Evolutionary conservation across 2,797 vertebrate genomes (phyloP).

Genomic region (Rhincodon typus): DNA sequence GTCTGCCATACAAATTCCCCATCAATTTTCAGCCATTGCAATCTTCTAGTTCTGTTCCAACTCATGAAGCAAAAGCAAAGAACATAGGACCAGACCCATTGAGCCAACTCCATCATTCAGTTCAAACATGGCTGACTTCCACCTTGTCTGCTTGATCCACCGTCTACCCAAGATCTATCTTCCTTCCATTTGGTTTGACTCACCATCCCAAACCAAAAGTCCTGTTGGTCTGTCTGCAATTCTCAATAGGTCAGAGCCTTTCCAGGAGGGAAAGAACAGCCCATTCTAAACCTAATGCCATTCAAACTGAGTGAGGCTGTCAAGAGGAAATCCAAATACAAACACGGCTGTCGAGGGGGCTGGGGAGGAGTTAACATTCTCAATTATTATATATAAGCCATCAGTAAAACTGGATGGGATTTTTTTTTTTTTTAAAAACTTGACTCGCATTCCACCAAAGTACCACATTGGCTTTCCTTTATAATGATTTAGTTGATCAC

Average conservation of each 20-base stretch:
- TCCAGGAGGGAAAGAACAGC: neutral
- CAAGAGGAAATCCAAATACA: neutral
- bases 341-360: neutral
- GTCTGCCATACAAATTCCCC: no score
- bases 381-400: neutral
- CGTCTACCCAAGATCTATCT: neutral
- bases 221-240: neutral
- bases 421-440: neutral
- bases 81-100: neutral
- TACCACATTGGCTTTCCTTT: neutral
- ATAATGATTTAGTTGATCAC: neutral
- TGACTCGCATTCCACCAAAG: conserved; percentile 25
- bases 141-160: neutral
- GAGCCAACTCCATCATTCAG: neutral
- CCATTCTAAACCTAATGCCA: neutral
- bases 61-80: neutral
- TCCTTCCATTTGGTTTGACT: neutral
- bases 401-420: neutral
- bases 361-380: neutral
- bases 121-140: neutral
- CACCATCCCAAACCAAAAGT: neutral
- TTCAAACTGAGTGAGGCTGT: neutral
- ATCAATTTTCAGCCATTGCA: neutral
- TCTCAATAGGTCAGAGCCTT: neutral
- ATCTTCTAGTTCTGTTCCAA: neutral